Conservation (phyloP, 2,113 vertebrate species). For the Crotalus viridis region DNA sequence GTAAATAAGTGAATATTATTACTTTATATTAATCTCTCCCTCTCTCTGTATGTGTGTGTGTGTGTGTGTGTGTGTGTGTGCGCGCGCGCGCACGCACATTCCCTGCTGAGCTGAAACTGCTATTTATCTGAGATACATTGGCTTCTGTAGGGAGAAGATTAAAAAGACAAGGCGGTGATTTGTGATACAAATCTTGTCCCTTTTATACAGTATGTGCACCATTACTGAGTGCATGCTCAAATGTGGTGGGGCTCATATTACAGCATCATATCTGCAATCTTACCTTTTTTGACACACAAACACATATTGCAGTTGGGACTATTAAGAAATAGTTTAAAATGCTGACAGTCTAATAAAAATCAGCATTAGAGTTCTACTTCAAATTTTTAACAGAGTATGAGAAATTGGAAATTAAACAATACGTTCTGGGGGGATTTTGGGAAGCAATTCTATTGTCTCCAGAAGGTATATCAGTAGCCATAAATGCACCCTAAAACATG, state of each 20-base stretch:
- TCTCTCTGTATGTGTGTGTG: no score
- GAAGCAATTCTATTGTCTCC: neutral
- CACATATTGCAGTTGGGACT: neutral
- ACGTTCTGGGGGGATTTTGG: neutral
- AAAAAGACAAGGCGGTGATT: neutral
- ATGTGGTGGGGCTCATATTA: neutral
- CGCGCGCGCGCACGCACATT: neutral
- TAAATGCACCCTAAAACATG: neutral
- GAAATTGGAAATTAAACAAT: neutral
- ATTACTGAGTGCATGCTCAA: neutral
- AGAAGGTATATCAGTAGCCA: neutral
- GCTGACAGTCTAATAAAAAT: neutral
- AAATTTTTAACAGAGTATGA: neutral
- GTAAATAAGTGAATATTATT: constrained; percentile 22
- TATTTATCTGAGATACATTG: neutral
- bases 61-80: no score
- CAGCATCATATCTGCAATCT: neutral
- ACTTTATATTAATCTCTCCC: neutral
- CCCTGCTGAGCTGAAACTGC: neutral
- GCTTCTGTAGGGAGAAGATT: neutral
- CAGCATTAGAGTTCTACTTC: neutral
- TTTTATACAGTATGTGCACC: neutral
- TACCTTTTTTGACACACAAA: neutral
- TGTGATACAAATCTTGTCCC: neutral
- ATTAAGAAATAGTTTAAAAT: neutral